Conservation (phyloP, 2,113 vertebrate genomes). For the Platichthys stellatus region DNA sequence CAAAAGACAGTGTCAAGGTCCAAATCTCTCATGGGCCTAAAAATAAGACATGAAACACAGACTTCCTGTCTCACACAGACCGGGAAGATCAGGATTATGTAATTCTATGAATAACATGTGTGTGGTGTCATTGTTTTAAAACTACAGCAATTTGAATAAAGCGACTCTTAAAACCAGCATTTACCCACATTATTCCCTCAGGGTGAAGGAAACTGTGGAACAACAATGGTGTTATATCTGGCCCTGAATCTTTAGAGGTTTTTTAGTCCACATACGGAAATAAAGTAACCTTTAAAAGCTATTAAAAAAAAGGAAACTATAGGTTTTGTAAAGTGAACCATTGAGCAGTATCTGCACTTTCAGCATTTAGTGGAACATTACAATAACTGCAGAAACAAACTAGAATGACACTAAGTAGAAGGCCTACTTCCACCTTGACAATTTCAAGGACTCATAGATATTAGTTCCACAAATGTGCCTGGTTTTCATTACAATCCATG, state of each 20-base stretch:
- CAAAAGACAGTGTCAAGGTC: not conserved
- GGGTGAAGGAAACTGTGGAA: not conserved
- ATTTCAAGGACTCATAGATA: too few relatives aligned
- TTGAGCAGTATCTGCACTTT: slow-evolving; percentile 27
- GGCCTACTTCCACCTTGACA: too few relatives aligned
- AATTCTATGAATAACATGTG: not conserved
- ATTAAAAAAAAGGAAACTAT: too few relatives aligned
- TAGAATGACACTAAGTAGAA: too few relatives aligned
- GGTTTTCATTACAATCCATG: too few relatives aligned
- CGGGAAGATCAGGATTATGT: not conserved
- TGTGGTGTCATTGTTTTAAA: not conserved
- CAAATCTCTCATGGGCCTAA: not conserved
- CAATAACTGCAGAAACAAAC: slow-evolving; percentile 6
- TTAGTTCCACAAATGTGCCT: too few relatives aligned
- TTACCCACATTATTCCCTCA: not conserved
- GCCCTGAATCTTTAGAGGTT: slow-evolving; percentile 1
- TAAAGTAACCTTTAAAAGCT: not conserved
- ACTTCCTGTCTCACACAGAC: slow-evolving; percentile 1
- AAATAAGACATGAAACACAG: not conserved
- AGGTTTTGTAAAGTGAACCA: slow-evolving; percentile 3
- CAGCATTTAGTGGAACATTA: slow-evolving; percentile 8
- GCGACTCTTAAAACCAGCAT: not conserved
- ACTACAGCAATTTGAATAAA: not conserved
- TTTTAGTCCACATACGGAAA: not conserved
- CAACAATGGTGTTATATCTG: not conserved